These are phyloP conservation scores for Orcinus orca DNA, from an alignment of 2,113 vertebrate species.

Conservation along the genomic window DNA sequence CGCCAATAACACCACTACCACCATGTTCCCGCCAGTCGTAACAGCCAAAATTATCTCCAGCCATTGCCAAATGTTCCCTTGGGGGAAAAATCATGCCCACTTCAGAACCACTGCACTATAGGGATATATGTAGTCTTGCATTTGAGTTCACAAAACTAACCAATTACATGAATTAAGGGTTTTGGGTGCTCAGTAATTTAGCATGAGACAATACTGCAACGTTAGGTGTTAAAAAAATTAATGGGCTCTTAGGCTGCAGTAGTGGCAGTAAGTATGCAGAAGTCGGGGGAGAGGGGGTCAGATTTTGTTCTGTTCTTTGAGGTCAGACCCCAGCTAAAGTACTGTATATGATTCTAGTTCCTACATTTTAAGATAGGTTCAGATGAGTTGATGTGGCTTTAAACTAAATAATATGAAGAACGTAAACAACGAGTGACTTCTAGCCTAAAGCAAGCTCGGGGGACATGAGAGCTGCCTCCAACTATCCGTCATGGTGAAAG, in stretches of 20 bases:
- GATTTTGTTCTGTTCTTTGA: neutral
- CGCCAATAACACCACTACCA: neutral
- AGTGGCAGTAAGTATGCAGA: neutral
- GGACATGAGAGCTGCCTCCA: neutral
- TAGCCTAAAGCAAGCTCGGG: neutral
- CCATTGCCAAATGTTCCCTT: neutral
- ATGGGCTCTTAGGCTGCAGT: neutral
- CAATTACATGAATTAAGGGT: neutral
- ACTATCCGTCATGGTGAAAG: neutral
- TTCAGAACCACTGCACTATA: neutral
- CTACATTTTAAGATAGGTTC: neutral
- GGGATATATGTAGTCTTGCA: neutral
- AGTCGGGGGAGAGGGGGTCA: neutral
- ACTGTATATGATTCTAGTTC: neutral
- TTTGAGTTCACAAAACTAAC: constrained; percentile 22
- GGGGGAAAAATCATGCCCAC: neutral
- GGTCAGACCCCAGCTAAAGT: neutral
- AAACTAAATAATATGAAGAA: neutral
- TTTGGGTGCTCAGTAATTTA: neutral
- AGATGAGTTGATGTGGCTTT: neutral
- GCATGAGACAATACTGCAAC: neutral
- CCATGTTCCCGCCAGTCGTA: neutral
- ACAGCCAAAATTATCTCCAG: neutral
- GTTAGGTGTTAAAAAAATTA: neutral
- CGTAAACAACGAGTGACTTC: neutral